Evolutionary conservation across 2,888 invertebrate genomes (phyloP), one percentile per base, ranked within the genome.

Genomic region (Villa cingulata): DNA sequence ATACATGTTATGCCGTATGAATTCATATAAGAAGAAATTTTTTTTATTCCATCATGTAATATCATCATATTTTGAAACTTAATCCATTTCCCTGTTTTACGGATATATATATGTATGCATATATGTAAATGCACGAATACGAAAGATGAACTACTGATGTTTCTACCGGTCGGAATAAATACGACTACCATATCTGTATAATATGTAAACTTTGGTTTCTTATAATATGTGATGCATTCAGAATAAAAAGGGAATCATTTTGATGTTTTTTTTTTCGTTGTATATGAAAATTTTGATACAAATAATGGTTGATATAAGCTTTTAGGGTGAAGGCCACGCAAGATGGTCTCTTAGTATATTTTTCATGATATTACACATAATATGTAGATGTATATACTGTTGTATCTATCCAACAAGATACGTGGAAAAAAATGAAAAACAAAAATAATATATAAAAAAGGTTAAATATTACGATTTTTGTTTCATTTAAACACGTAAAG

Each of bases 51-150:
- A n/a, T n/a, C n/a, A 48, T 43, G 46, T 34, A 23, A 23, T 29
- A 41, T 38, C 43, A 46, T 48, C 48, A 51, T 48, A 51, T 51
- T 36, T 46, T 48, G 41, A 45, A 51, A 48, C 51, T 51, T 51
- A 51, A 48, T 51, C 51, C 51, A 51, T 51, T 51, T 51, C 51
- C 46, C 46, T 48, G 48, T 23, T 23, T 7, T 23, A 23, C 23
- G 7, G 4, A 23, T 7, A 23, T 23, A 23, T 23, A 7, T 23
- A 23, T 23, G 23, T 23, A 23, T 23, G 23, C 7, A 23, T 7
- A 23, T 23, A 23, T 23, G 4, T 23, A 23, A 23, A 23, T 23
- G 7, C 7, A 7, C 7, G 7, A 6, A 23, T 23, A 23, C 7
- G 23, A 7, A 23, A n/a, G n/a, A n/a, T n/a, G n/a, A n/a, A n/a